Base-by-base conservation (phyloP, 2,888 invertebrate species). In the Sicus ferrugineus region DNA sequence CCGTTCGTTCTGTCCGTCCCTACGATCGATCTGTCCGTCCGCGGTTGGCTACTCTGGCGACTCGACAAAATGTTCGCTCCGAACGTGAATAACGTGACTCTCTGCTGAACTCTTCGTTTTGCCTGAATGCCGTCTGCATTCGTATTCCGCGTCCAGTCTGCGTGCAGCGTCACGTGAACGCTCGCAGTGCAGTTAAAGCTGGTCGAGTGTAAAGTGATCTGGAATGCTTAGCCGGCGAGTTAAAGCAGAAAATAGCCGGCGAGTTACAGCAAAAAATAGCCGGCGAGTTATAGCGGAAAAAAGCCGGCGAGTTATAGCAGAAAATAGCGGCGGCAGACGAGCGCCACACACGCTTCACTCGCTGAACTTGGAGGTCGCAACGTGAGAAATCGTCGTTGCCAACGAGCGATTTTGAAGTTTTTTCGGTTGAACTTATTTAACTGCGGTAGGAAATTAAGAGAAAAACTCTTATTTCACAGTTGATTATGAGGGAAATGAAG, bases 81-180 rank as follows among this genome's bases (percentile, higher is more conserved):
- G 81, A 79, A 81, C 81, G 81, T 81, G 81, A 78, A 79, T 83
- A 81, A 82, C 81, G 83, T 81, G 81, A 82, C 78, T 79, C 73
- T 76, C 76, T 75, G 58, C 71, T 72, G 68, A 67, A 70, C 70
- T 73, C 73, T 70, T 70, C 72, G 70, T 73, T 68, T 72, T 69
- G n/a, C n/a, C 58, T 56, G 28, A 61, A 56, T 63, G 67, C 71
- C 68, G 59, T 58, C 65, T 64, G 54, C 63, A 61, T 59, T 66
- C 5, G 21, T 14, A 42, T 42, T 42, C n/a, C 42, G 42, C 42
- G n/a, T 42, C 16, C n/a, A 16, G 4, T 34, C 5, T 34, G n/a
- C 14, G 34, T 34, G 14, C 14, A 34, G 14, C n/a, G n/a, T 26
- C 21, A 19, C 6, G 46, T n/a, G 3, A 14, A 28, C n/a, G 65